Percentiles rank a stretch among this genome's conserved stretches.
These are phyloP conservation scores for Carcina quercana DNA, from an alignment of 2,888 invertebrate species.

Conservation along the genomic window DNA sequence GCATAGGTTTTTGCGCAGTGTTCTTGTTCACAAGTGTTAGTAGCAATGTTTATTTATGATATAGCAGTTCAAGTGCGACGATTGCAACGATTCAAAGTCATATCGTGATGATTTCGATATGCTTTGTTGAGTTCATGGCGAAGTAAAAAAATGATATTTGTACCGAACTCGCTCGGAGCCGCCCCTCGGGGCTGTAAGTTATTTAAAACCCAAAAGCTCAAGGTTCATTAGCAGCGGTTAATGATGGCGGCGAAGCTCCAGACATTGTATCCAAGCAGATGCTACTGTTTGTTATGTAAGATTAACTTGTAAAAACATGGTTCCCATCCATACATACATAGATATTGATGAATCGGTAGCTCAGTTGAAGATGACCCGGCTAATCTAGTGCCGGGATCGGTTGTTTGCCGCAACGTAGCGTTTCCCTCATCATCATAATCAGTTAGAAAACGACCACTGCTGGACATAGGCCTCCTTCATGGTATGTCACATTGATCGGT, in stretches of 20 bases:
- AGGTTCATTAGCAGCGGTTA: conserved; percentile 71
- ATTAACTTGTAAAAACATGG: conserved; percentile 25
- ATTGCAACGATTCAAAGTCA: conserved; percentile 50
- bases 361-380: too few relatives aligned
- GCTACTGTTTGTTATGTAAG: conserved; percentile 34
- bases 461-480: too few relatives aligned
- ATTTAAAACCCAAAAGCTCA: conserved; percentile 68
- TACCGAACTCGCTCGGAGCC: conserved; percentile 34
- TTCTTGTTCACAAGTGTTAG: conserved; percentile 17
- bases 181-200: conserved; percentile 57
- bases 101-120: conserved; percentile 44
- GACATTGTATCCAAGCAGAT: conserved; percentile 40
- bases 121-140: conserved; percentile 54
- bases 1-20: conserved; percentile 25
- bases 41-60: conserved; percentile 13
- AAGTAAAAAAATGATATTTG: conserved; percentile 57
- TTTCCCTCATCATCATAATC: too few relatives aligned
- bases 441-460: too few relatives aligned
- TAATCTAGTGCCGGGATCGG: too few relatives aligned
- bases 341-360: too few relatives aligned
- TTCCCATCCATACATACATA: too few relatives aligned
- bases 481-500: too few relatives aligned
- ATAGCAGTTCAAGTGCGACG: conserved; percentile 24
- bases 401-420: too few relatives aligned
- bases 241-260: conserved; percentile 60